Evolutionary conservation across 1,140 invertebrate genomes (phyloP).

Genomic region (Chymomyza costata): DNA sequence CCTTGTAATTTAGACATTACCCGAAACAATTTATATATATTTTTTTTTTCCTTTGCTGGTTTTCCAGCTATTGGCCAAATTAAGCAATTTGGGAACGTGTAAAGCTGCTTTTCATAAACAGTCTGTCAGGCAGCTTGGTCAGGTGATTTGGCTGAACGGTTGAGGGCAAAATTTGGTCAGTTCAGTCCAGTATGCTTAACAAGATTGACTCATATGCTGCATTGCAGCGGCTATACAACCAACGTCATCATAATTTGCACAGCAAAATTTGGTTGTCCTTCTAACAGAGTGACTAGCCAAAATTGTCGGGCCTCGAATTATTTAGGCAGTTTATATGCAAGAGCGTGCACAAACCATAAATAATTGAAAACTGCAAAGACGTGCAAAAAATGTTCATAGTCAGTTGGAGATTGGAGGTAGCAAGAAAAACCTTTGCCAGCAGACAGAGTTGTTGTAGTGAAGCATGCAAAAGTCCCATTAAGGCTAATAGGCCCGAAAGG

Average conservation of each 20-base stretch:
- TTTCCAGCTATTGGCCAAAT: conserved; percentile 29
- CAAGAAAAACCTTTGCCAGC: conserved; percentile 12
- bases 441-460: conserved; percentile 49
- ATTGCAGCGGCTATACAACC: conserved; percentile 31
- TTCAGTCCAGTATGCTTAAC: background rate
- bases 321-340: conserved; percentile 61
- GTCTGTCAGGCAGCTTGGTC: no score
- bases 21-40: background rate
- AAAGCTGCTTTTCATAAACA: conserved; percentile 50
- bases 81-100: conserved; percentile 48
- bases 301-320: conserved; percentile 28
- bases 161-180: no score
- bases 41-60: background rate
- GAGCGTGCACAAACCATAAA: conserved; percentile 62
- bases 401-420: background rate
- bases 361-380: conserved; percentile 62
- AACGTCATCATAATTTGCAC: conserved; percentile 36
- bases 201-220: conserved; percentile 53
- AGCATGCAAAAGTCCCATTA: conserved; percentile 62
- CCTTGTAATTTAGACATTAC: conserved; percentile 53
- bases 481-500: conserved; percentile 61
- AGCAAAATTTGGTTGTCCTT: conserved; percentile 40
- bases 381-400: conserved; percentile 47
- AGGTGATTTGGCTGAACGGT: no score
- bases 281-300: conserved; percentile 9